Percentiles rank a stretch among this genome's conserved stretches.
phyloP scores from a whole-genome alignment of 2,888 invertebrate genomes.

The Seladonia tumulorum region DNA sequence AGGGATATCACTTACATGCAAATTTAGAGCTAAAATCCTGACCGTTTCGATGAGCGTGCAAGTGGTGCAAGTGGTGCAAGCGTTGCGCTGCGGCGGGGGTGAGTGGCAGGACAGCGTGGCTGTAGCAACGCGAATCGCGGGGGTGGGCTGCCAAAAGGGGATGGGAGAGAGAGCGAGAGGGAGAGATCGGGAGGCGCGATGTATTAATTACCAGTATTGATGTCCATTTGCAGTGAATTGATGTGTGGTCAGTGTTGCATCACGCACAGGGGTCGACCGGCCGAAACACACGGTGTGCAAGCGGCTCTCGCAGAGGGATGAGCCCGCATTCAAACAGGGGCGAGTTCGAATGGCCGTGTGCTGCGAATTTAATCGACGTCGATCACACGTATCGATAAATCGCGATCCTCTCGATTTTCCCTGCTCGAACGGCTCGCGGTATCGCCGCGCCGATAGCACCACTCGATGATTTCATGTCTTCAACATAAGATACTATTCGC shows the following conservation, averaged over 20 bases:
- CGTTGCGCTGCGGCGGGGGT: conserved; percentile 50
- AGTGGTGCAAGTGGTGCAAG: conserved; percentile 70
- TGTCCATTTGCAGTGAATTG: conserved; percentile 85
- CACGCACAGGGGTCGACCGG: conserved; percentile 82
- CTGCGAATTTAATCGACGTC: conserved; percentile 68
- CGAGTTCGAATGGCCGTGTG: conserved; percentile 57
- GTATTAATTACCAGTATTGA: conserved; percentile 85
- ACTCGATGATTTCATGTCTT: not conserved
- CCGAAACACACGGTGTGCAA: conserved; percentile 78
- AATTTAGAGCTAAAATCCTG: conserved; percentile 80
- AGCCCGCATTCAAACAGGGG: conserved; percentile 75
- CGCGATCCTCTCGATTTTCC: conserved; percentile 45
- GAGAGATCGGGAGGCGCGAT: conserved; percentile 81
- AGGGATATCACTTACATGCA: conserved; percentile 82
- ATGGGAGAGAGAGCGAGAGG: conserved; percentile 38
- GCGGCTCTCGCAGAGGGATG: conserved; percentile 76
- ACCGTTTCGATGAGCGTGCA: conserved; percentile 75
- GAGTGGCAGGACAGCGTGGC: conserved; percentile 46
- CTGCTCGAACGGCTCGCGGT: not conserved
- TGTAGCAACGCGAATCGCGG: conserved; percentile 39
- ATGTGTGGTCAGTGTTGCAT: conserved; percentile 84
- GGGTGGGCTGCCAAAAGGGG: conserved; percentile 33
- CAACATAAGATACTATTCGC: not conserved
- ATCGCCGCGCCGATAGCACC: not conserved
- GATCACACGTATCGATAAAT: conserved; percentile 75